Conservation (phyloP, 1,140 invertebrate species). For the Drosophila orena region DNA sequence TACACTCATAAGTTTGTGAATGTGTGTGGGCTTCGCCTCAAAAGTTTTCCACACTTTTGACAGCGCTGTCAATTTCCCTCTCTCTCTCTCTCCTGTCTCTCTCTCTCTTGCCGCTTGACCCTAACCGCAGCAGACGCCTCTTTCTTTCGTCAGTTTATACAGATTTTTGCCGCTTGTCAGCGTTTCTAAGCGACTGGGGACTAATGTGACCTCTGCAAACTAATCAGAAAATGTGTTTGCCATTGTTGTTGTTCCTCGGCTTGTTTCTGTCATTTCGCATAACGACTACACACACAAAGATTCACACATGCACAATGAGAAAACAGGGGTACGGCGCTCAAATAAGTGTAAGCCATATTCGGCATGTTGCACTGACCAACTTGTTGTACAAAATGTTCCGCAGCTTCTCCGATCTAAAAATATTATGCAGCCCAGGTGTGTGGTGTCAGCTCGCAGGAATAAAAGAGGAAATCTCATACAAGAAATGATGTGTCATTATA, state of each 20-base stretch:
- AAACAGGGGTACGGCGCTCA: no score
- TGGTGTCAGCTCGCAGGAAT: no score
- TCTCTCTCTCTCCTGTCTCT: background rate
- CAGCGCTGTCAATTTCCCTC: background rate
- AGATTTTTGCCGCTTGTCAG: slow-evolving; percentile 56
- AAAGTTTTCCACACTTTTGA: slow-evolving; percentile 16
- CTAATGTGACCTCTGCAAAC: slow-evolving; percentile 60
- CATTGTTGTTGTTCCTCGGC: slow-evolving; percentile 32
- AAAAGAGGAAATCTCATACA: no score
- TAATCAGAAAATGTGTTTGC: slow-evolving; percentile 74
- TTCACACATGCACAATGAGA: background rate
- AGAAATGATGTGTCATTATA: no score
- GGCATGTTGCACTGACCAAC: no score
- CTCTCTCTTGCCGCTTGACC: slow-evolving; percentile 18
- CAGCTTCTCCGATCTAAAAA: no score
- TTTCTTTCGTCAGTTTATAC: slow-evolving; percentile 19
- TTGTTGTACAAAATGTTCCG: no score
- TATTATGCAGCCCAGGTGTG: no score
- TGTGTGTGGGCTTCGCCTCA: background rate
- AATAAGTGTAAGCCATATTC: no score
- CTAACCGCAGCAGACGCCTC: slow-evolving; percentile 16
- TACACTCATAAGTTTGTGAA: slow-evolving; percentile 4
- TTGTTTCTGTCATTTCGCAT: slow-evolving; percentile 56
- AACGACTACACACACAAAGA: slow-evolving; percentile 40
- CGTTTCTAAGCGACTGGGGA: slow-evolving; percentile 37